A percentile compares a stretch with the other conserved stretches of the same genome.
phyloP scores from a whole-genome alignment of 2,888 invertebrate species.

The Callyntrura sp. region DNA sequence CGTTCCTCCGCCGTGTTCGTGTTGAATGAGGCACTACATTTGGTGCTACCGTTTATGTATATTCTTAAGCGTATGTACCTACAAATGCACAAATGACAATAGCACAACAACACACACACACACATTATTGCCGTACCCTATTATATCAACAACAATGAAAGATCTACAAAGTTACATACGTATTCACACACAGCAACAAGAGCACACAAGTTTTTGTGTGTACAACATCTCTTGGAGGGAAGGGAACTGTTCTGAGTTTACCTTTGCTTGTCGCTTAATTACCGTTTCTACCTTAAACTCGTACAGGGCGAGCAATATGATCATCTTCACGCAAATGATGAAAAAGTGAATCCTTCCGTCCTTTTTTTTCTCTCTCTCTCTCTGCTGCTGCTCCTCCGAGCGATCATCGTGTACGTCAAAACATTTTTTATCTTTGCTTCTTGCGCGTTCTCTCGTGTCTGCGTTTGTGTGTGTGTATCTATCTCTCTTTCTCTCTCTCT shows the following conservation, averaged over 20 bases:
- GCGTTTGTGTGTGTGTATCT: too few species aligned
- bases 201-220: not conserved
- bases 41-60: not conserved
- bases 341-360: slow-evolving; percentile 33
- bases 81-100: not conserved
- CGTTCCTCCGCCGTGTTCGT: too few species aligned
- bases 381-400: too few species aligned
- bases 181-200: too few species aligned
- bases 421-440: slow-evolving; percentile 1
- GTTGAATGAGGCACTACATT: too few species aligned
- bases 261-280: slow-evolving; percentile 7
- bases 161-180: slow-evolving; percentile 1
- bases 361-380: not conserved
- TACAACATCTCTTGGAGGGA: slow-evolving; percentile 32
- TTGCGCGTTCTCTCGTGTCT: not conserved
- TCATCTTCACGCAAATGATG: not conserved
- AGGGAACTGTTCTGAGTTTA: slow-evolving; percentile 10
- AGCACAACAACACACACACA: too few species aligned
- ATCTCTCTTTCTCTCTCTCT: not conserved
- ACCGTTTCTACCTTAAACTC: not conserved
- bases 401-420: not conserved
- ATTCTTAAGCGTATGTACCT: not conserved
- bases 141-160: slow-evolving; percentile 7
- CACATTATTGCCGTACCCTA: not conserved
- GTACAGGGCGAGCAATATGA: not conserved